Evolutionary conservation across 2,888 invertebrate species (phyloP).

Genomic region (Acanthoscelides obtectus): DNA sequence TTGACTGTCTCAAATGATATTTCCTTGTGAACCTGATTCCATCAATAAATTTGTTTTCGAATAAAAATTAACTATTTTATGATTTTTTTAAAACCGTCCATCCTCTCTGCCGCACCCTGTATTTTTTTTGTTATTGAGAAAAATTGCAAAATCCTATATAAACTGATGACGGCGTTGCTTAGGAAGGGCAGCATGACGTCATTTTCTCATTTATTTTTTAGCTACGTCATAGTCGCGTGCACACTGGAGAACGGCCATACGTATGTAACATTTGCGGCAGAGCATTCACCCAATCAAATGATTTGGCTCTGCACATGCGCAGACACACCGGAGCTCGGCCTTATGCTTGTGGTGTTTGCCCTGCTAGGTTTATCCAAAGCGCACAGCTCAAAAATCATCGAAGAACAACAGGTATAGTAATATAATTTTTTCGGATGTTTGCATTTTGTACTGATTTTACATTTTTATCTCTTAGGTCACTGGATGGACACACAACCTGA

Average conservation of each 20-base stretch:
- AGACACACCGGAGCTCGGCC: conserved; percentile 67
- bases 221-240: conserved; percentile 46
- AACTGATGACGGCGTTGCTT: too few relatives aligned
- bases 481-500: conserved; percentile 48
- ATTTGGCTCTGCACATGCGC: conserved; percentile 63
- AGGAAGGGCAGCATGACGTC: too few relatives aligned
- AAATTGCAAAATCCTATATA: too few relatives aligned
- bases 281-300: conserved; percentile 67
- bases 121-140: too few relatives aligned
- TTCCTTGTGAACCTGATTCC: too few relatives aligned
- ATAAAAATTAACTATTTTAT: too few relatives aligned
- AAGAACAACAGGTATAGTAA: conserved; percentile 50
- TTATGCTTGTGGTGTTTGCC: conserved; percentile 62
- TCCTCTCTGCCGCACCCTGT: too few relatives aligned
- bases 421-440: too few relatives aligned
- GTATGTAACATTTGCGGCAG: conserved; percentile 46
- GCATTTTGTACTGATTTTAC: too few relatives aligned
- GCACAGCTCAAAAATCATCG: conserved; percentile 60
- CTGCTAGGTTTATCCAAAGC: conserved; percentile 63
- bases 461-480: conserved; percentile 42
- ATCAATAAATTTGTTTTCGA: too few relatives aligned
- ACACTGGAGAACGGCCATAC: conserved; percentile 48
- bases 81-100: too few relatives aligned
- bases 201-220: conserved; percentile 23
- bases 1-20: too few relatives aligned